Evolutionary conservation across 2,888 invertebrate genomes (phyloP).

Genomic region (Bhutanitis thaidina): DNA sequence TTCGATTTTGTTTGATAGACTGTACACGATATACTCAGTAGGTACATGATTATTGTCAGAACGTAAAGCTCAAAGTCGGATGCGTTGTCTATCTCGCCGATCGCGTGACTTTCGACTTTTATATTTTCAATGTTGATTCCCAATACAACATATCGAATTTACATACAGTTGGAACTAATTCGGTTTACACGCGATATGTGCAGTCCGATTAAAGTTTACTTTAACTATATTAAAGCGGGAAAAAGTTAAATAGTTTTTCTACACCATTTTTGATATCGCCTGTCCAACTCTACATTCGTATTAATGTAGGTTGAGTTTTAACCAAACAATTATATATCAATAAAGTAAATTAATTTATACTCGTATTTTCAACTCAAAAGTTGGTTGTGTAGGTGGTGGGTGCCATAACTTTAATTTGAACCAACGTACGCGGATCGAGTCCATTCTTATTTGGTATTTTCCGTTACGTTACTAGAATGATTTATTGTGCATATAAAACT

Average conservation of each 20-base stretch:
- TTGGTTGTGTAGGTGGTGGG: not conserved
- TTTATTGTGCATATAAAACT: not conserved
- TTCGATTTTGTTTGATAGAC: no score
- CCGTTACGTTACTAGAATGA: not conserved
- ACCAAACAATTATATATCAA: no score
- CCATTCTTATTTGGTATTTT: constrained; percentile 2
- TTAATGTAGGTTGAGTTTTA: no score
- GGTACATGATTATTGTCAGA: not conserved
- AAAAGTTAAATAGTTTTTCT: no score
- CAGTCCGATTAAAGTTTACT: not conserved
- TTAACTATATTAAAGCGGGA: no score
- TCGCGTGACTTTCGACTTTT: constrained; percentile 16
- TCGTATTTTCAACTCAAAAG: not conserved
- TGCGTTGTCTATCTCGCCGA: not conserved
- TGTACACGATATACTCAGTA: no score
- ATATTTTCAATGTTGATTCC: constrained; percentile 6
- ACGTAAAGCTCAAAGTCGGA: not conserved
- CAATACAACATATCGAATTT: constrained; percentile 8
- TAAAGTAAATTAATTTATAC: no score
- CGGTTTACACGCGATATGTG: constrained; percentile 15
- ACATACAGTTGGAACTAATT: constrained; percentile 16
- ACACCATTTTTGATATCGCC: no score
- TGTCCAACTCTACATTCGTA: no score
- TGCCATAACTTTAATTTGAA: no score
- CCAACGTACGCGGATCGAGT: no score